Evolutionary conservation across 2,888 invertebrate species (phyloP), one percentile per base, ranked within the genome.

Genomic region (Polia nebulosa): DNA sequence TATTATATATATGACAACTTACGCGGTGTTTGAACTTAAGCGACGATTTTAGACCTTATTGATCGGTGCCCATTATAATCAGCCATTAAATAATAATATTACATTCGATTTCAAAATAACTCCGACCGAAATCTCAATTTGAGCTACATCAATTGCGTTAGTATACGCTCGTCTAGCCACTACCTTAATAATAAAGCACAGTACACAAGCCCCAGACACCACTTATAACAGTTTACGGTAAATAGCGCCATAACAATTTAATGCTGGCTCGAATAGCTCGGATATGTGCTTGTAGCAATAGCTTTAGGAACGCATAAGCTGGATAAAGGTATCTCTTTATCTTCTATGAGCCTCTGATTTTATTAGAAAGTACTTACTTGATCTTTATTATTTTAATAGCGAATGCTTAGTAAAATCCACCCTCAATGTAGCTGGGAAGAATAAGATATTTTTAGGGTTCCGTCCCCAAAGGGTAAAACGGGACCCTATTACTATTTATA

Each of bases 191-290:
- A 63, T 76, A 72, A 56, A 90, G 86, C 86, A 89, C 89, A 88
- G 88, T 88, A 78, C 77, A 85, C 80, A 84, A 83, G 83, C 88
- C 87, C 87, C 85, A 92, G 91, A 90, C 90, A 77, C 80, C 79
- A 81, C 82, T 88, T 87, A 86, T 85, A 85, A 89, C 87, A 89
- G 85, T 89, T 90, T 88, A 88, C 83, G 79, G 86, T 81, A 85
- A 88, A 89, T 87, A 84, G 88, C 83, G 74, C 82, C 75, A 87
- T 91, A 90, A 91, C 89, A 88, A 86, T 91, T 88, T 88, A 82
- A 83, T 84, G 85, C 81, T 85, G 78, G 85, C 87, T 89, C 64
- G 68, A 80, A 83, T 75, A 72, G 78, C 79, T 81, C 66, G 70
- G 69, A 81, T 81, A 82, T 72, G 27, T 44, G 67, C 81, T 81